Percentiles rank a stretch among this genome's conserved stretches.
These are phyloP conservation scores for Metopolophium dirhodum DNA, from an alignment of 1,140 invertebrate species.

Conservation along the genomic window DNA sequence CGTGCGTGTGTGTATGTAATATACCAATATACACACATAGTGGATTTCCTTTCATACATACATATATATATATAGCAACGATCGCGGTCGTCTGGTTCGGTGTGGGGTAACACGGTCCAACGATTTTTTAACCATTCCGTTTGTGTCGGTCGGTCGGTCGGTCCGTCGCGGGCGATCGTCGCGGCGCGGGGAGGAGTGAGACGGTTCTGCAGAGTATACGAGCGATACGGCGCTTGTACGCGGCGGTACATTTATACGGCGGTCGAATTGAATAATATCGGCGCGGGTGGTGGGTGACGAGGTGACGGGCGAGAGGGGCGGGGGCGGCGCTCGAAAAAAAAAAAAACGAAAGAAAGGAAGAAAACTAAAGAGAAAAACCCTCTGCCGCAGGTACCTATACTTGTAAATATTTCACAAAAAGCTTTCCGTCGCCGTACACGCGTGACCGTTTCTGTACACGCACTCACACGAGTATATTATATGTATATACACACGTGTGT, in stretches of 20 bases:
- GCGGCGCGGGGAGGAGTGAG: background rate
- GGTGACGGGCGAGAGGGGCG: background rate
- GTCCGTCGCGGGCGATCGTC: background rate
- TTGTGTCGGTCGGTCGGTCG: conserved; percentile 27
- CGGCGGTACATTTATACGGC: background rate
- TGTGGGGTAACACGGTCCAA: conserved; percentile 39
- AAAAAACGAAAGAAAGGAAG: background rate
- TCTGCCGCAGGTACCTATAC: background rate
- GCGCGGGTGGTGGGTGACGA: too few species aligned
- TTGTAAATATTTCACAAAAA: conserved; percentile 55
- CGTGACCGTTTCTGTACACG: conserved; percentile 39
- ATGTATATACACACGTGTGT: background rate
- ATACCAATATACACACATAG: background rate
- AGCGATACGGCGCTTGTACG: background rate
- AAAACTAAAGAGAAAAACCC: conserved; percentile 23
- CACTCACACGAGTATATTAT: background rate
- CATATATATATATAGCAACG: conserved; percentile 4
- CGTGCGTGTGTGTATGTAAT: background rate
- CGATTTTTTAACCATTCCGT: conserved; percentile 55
- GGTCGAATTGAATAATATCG: conserved; percentile 40
- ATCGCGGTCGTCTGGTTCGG: background rate
- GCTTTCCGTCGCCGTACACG: conserved; percentile 41
- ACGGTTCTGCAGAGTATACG: background rate
- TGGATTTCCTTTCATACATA: background rate
- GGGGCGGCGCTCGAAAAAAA: background rate